A percentile compares a stretch with the other conserved stretches of the same genome.
Conservation (phyloP, 1,140 invertebrate genomes). For the Bilobella aurantiaca region DNA sequence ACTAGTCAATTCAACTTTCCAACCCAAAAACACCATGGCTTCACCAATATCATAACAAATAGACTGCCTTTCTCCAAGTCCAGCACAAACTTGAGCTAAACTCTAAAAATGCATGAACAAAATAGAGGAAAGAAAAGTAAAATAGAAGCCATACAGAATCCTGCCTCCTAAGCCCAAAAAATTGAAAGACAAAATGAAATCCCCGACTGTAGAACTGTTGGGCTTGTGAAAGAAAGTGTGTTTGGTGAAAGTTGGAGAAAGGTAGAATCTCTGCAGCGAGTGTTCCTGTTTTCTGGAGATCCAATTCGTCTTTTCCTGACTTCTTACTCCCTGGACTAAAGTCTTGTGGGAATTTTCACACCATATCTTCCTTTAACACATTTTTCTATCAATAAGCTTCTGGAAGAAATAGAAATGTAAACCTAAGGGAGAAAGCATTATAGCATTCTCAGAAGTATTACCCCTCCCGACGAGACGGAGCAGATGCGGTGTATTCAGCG, state of each 20-base stretch:
- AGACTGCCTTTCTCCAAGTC: too few species aligned
- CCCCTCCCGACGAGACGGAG: neutral
- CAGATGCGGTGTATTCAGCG: neutral
- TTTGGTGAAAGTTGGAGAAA: neutral
- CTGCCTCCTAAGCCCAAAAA: neutral
- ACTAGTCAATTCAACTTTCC: too few species aligned
- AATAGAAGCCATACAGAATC: neutral
- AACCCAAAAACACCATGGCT: too few species aligned
- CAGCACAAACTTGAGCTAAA: too few species aligned
- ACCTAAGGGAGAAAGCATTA: neutral
- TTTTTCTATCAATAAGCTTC: conserved; percentile 22
- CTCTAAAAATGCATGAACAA: too few species aligned
- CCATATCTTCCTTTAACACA: conserved; percentile 21
- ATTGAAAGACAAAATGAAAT: neutral
- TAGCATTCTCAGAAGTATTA: neutral
- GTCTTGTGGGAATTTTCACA: conserved; percentile 22
- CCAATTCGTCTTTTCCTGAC: conserved; percentile 7
- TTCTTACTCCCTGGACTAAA: conserved; percentile 9
- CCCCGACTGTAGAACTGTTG: neutral
- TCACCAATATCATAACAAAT: too few species aligned
- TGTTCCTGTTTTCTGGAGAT: neutral
- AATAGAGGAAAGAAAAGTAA: too few species aligned
- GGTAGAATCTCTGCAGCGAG: neutral
- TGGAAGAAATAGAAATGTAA: conserved; percentile 12
- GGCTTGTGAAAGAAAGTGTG: neutral